A percentile compares a stretch with the other conserved stretches of the same genome.
Evolutionary conservation across 2,797 vertebrate species (phyloP).

Genomic region (Pogoniulus pusillus): DNA sequence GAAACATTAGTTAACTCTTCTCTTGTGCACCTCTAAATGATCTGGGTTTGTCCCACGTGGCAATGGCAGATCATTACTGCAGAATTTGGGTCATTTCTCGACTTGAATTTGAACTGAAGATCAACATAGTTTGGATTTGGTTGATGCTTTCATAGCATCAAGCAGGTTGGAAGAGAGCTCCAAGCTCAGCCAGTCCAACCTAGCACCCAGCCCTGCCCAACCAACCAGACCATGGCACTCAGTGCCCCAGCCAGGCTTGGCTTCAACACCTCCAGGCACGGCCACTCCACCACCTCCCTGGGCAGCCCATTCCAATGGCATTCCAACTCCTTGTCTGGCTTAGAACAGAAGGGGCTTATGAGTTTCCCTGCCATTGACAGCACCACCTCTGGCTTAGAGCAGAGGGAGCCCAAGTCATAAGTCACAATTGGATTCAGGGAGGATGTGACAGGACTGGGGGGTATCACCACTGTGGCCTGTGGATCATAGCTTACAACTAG

Average conservation of each 20-base stretch:
- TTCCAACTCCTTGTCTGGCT: too few species aligned
- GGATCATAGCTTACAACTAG: neutral
- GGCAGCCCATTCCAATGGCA: too few species aligned
- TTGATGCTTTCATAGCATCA: too few species aligned
- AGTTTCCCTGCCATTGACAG: neutral
- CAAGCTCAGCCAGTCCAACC: too few species aligned
- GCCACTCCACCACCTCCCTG: too few species aligned
- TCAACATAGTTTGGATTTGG: neutral
- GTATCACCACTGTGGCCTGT: neutral
- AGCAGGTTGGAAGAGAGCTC: too few species aligned
- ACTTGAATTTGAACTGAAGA: neutral
- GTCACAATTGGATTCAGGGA: neutral
- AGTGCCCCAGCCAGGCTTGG: too few species aligned
- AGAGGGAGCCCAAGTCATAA: accelerated
- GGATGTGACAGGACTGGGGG: neutral
- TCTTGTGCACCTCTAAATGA: neutral
- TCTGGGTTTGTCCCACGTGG: neutral
- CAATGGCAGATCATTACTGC: neutral
- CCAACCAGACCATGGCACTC: too few species aligned
- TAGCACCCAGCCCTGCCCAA: too few species aligned
- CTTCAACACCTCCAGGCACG: too few species aligned
- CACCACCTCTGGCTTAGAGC: neutral
- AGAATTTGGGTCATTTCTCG: neutral
- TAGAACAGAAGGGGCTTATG: too few species aligned
- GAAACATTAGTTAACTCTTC: neutral